Percentiles rank a stretch among this genome's conserved stretches.
Conservation (phyloP, 2,113 vertebrate genomes). For the Vulpes lagopus region DNA sequence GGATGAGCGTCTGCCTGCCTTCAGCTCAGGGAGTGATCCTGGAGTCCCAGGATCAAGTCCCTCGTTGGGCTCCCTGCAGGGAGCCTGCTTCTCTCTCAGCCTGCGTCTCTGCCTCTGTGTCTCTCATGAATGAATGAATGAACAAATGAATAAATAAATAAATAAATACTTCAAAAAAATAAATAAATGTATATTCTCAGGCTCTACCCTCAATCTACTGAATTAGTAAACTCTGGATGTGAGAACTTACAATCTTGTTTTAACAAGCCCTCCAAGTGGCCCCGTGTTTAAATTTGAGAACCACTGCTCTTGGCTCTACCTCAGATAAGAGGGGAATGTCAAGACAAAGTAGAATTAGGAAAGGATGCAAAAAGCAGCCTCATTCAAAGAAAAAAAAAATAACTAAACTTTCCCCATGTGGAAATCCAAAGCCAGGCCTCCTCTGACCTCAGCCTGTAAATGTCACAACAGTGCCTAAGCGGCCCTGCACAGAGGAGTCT, state of each 20-base stretch:
- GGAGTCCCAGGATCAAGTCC: too few relatives aligned
- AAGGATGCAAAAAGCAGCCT: not conserved
- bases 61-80: too few relatives aligned
- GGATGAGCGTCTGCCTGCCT: too few relatives aligned
- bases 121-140: too few relatives aligned
- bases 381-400: not conserved
- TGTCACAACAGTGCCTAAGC: conserved; percentile 74
- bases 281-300: conserved; percentile 15
- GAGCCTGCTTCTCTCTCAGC: too few relatives aligned
- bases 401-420: not conserved
- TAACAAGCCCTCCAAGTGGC: not conserved
- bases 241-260: not conserved
- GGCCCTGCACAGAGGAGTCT: conserved; percentile 68
- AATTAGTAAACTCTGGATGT: conserved; percentile 27
- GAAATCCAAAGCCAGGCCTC: conserved; percentile 30
- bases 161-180: too few relatives aligned
- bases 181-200: conserved; percentile 46
- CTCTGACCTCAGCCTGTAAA: conserved; percentile 74
- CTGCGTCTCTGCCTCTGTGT: too few relatives aligned
- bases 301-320: not conserved
- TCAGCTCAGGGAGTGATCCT: too few relatives aligned
- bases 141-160: too few relatives aligned
- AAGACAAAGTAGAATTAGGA: conserved; percentile 33
- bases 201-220: not conserved
- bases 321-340: not conserved